These are phyloP conservation scores for Heliothis peltigera DNA, from an alignment of 2,888 invertebrate species.

Conservation along the genomic window DNA sequence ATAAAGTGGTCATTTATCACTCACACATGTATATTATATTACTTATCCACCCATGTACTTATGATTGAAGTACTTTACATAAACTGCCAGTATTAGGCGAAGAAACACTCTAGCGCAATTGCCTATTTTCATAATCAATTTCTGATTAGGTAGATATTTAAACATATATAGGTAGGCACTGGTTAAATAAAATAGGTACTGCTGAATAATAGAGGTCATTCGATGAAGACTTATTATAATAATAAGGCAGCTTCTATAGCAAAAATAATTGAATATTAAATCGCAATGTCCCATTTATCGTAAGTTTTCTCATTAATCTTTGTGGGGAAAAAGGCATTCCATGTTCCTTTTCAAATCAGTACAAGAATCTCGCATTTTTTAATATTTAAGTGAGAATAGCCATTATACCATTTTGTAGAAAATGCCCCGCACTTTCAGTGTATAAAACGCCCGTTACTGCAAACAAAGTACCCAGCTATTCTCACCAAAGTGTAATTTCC, in stretches of 20 bases:
- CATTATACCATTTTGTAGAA: constrained; percentile 43
- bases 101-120: no score
- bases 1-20: no score
- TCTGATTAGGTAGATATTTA: no score
- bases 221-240: no score
- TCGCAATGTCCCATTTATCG: background rate
- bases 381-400: constrained; percentile 29
- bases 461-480: constrained; percentile 39
- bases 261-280: constrained; percentile 1
- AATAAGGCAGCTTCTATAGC: background rate
- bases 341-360: constrained; percentile 27
- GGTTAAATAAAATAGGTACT: background rate
- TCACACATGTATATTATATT: no score
- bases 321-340: constrained; percentile 34
- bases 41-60: no score
- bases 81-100: no score
- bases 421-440: constrained; percentile 40
- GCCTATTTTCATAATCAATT: no score
- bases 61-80: no score
- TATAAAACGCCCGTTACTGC: constrained; percentile 45
- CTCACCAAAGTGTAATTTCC: constrained; percentile 38
- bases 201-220: background rate
- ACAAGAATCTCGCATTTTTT: constrained; percentile 30
- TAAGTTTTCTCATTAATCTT: constrained; percentile 6
- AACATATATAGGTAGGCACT: no score